Evolutionary conservation across 2,888 invertebrate species (phyloP), one percentile per base, ranked within the genome.

Genomic region (Camponotus fellah): DNA sequence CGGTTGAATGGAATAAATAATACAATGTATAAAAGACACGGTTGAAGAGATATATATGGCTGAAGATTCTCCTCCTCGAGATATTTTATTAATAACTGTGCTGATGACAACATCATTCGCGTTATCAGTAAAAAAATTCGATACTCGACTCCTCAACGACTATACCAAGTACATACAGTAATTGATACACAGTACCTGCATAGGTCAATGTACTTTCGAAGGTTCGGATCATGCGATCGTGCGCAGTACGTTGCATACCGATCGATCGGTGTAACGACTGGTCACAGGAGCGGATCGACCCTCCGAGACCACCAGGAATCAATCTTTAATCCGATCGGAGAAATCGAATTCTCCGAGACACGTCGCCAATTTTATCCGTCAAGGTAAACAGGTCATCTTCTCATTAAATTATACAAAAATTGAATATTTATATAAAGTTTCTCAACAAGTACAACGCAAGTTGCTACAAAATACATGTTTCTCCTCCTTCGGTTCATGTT

Each of bases 191-290:
- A 60, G 75, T 84, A 85, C 65, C 80, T 75, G 75, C 62, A 26
- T 2, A 91, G 93, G 93, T 94, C 93, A 94, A 93, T 90, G 94
- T 93, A 92, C 93, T 93, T 91, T 93, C 92, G 93, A 92, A 93
- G 93, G 93, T 93, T 93, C 89, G 91, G 89, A 92, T 92, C 91
- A 91, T 89, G 85, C 87, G 90, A 91, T 89, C 87, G 90, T 89
- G 89, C 91, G 89, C 90, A 87, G 87, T 82, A 88, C 88, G 88
- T 90, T 86, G 92, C 93, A 93, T 93, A 92, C 92, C 92, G 91
- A 93, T 92, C 90, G 87, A 90, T 89, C 86, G 85, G 83, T 88
- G 85, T 87, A 88, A 87, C 90, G 85, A 84, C 87, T 87, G 85
- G 71, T 88, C 75, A 84, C 88, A 88, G 89, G 85, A 88, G 81